Evolutionary conservation across 1,140 invertebrate genomes (phyloP).

Genomic region (Dendrolimus kikuchii): DNA sequence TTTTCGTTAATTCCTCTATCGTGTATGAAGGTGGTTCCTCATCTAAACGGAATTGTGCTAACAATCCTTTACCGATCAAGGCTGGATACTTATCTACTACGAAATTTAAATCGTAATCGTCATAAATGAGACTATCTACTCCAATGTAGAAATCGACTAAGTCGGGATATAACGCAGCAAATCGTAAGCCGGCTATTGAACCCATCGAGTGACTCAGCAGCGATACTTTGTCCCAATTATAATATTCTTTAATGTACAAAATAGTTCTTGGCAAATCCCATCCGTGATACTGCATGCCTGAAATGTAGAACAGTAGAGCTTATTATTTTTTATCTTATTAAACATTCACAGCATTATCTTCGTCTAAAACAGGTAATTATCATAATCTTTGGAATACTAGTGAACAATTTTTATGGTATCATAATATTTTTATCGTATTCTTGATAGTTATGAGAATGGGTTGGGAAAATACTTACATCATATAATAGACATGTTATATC

Average conservation of each 20-base stretch:
- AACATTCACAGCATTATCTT: no score
- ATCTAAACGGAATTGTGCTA: slow-evolving; percentile 50
- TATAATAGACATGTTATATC: no score
- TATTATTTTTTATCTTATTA: no score
- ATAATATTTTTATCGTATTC: no score
- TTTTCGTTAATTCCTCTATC: slow-evolving; percentile 73
- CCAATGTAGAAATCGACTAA: slow-evolving; percentile 75
- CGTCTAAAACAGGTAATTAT: no score
- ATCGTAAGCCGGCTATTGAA: slow-evolving; percentile 73
- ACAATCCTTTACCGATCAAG: slow-evolving; percentile 59
- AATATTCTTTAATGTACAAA: slow-evolving; percentile 74
- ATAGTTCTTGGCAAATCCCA: slow-evolving; percentile 73
- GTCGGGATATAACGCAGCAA: slow-evolving; percentile 73
- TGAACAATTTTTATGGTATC: no score
- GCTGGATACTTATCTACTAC: slow-evolving; percentile 39
- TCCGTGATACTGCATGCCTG: slow-evolving; percentile 74
- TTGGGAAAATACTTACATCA: no score
- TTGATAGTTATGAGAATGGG: no score
- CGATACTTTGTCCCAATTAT: slow-evolving; percentile 81
- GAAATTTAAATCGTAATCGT: slow-evolving; percentile 60
- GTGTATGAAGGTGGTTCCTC: slow-evolving; percentile 74
- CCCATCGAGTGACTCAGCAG: slow-evolving; percentile 80
- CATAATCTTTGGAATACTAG: no score
- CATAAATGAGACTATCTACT: slow-evolving; percentile 75
- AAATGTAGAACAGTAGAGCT: slow-evolving; percentile 18